phyloP scores from a whole-genome alignment of 2,113 vertebrate species.

The Chroicocephalus ridibundus region DNA sequence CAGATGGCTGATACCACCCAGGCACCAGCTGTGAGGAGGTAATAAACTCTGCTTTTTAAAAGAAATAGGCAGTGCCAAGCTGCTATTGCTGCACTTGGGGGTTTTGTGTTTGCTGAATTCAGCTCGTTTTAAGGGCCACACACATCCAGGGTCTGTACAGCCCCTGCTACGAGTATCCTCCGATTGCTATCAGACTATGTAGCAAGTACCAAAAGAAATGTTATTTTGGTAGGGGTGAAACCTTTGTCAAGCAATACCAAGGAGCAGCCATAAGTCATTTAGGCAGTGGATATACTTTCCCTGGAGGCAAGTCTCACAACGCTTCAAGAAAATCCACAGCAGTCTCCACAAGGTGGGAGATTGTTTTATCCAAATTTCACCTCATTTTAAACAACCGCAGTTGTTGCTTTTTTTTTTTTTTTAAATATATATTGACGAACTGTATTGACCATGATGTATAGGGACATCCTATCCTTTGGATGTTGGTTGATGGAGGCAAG shows the following conservation, averaged over 20 bases:
- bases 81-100: neutral
- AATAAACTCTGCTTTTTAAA: neutral
- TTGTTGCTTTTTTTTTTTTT: neutral
- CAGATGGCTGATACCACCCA: constrained; percentile 9
- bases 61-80: neutral
- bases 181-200: neutral
- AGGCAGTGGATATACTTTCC: neutral
- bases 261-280: neutral
- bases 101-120: neutral
- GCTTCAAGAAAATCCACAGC: rapidly evolving
- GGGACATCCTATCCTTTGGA: neutral
- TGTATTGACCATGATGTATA: neutral
- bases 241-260: neutral
- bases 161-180: neutral
- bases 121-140: neutral
- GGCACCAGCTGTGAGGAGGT: constrained; percentile 15
- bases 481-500: neutral
- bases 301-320: neutral
- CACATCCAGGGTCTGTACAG: neutral
- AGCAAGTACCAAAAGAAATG: neutral
- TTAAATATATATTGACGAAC: neutral
- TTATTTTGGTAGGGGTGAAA: neutral
- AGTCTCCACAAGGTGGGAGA: neutral
- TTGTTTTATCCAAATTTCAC: neutral
- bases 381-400: neutral